Percentiles rank a stretch among this genome's conserved stretches.
Evolutionary conservation across 2,888 invertebrate species (phyloP).

Genomic region (Pristionchus exspectatus): DNA sequence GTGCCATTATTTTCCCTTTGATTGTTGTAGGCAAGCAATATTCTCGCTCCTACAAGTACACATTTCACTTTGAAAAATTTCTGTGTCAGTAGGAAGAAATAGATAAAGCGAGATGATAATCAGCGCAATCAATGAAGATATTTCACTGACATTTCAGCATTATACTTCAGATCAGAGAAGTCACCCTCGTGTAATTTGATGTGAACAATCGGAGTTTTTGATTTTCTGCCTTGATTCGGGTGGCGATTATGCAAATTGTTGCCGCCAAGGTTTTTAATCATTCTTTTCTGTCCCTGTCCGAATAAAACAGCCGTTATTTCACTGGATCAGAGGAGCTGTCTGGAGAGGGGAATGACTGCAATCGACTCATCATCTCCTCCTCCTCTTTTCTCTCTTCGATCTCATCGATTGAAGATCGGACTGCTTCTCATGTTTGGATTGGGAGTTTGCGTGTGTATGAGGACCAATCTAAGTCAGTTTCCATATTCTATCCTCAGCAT

Average conservation of each 20-base stretch:
- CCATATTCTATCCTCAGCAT: not conserved
- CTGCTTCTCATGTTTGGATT: conserved; percentile 54
- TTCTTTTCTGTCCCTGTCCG: not conserved
- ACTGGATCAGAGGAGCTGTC: not conserved
- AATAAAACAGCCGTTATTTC: not conserved
- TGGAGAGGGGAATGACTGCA: not conserved
- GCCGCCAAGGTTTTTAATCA: conserved; percentile 2
- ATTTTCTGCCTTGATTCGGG: not conserved
- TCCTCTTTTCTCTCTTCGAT: conserved; percentile 38
- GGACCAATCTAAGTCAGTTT: conserved; percentile 56
- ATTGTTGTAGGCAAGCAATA: too few species aligned
- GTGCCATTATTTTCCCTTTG: too few species aligned
- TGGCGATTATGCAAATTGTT: conserved; percentile 7
- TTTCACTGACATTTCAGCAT: not conserved
- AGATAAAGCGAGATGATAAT: not conserved
- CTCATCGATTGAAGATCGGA: conserved; percentile 50
- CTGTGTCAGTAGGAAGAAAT: not conserved
- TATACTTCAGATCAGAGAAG: not conserved
- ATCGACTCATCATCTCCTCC: not conserved
- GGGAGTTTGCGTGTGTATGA: conserved; percentile 57
- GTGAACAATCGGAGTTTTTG: not conserved
- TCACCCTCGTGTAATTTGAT: not conserved
- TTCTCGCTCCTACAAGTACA: too few species aligned
- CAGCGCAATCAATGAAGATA: not conserved
- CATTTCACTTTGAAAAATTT: too few species aligned